Evolutionary conservation across 2,797 vertebrate species (phyloP), one percentile per base, ranked within the genome.

Genomic region (Neostethus bicornis): DNA sequence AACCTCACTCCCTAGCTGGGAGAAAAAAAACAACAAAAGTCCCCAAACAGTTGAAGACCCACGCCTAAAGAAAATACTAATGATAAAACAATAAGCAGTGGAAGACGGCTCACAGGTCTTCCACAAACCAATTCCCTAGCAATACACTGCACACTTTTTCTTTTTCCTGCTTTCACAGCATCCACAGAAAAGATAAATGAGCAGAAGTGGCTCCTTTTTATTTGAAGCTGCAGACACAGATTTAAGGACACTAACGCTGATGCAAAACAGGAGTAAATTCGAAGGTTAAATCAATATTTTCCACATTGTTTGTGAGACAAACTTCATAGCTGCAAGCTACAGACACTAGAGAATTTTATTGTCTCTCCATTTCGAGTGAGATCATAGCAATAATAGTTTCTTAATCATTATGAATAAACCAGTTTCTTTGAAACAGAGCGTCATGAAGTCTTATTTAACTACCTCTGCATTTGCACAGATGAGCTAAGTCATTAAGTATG

Each of bases 401-500:
- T 38, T 19, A 10, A 38, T 38, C 17, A 38, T 35, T 19, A 19
- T 38, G 17, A 19, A 38, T 38, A 8, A 38, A 19, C 16, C 16
- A 19, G 38, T 4, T 2, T 8, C 17, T 7, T 47, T 32, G 17
- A 16, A 57, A 43, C 2, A 6, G 11, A 24, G 14, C 13, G 2
- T 51, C 3, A 32, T 51, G 20, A 61, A 61, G 23, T 43, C 12
- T 25, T 34, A 5, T 38, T 14, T 37, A 1, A 37, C 3, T 32
- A 9, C 38, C 24, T 43, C n/a, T 3, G 5, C 21, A 13, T 12
- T 21, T 0, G 12, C 23, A 28, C 47, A 0, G 39, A 10, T 6
- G 28, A 32, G 13, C 17, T 24, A 12, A 34, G 39, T 53, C 43
- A 63, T 51, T 59, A 52, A 53, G 31, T 10, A 24, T 17, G 16